phyloP scores from a whole-genome alignment of 1,140 invertebrate genomes.

The Aphaenogaster ashmeadi region DNA sequence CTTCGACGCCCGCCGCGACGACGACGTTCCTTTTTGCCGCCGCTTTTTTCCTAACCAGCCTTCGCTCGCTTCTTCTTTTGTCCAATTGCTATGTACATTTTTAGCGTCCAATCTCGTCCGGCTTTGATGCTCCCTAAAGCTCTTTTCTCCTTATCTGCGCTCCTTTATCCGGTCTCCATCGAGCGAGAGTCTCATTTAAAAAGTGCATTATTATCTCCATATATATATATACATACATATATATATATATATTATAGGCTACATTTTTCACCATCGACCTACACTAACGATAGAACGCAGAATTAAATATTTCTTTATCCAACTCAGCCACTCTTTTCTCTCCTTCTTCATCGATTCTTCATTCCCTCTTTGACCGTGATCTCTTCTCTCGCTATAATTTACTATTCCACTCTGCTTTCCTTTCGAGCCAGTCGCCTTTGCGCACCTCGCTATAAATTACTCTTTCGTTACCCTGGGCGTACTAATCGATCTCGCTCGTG shows the following conservation, averaged over 20 bases:
- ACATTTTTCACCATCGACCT: constrained; percentile 1
- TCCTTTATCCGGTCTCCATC: constrained; percentile 53
- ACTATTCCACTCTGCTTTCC: constrained; percentile 54
- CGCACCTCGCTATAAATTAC: constrained; percentile 60
- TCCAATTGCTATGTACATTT: constrained; percentile 65
- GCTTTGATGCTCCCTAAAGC: constrained; percentile 63
- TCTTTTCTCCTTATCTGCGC: constrained; percentile 60
- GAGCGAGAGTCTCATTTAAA: constrained; percentile 60
- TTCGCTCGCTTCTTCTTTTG: constrained; percentile 51
- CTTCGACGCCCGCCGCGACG: constrained; percentile 46
- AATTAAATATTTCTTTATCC: constrained; percentile 62
- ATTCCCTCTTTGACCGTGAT: constrained; percentile 36
- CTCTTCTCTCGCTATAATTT: constrained; percentile 52
- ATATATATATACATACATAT: constrained; percentile 24
- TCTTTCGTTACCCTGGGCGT: constrained; percentile 56
- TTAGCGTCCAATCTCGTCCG: constrained; percentile 63
- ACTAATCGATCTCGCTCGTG: constrained; percentile 62
- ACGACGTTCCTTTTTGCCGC: constrained; percentile 35
- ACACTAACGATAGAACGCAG: constrained; percentile 35
- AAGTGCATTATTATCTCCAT: constrained; percentile 57
- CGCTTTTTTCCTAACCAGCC: constrained; percentile 5
- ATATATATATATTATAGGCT: constrained; percentile 24
- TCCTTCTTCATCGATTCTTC: constrained; percentile 38
- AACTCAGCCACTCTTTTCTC: constrained; percentile 23
- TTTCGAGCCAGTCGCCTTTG: constrained; percentile 52